These are phyloP conservation scores for Philhelius pedissequus DNA, from an alignment of 2,888 invertebrate species.

Conservation along the genomic window DNA sequence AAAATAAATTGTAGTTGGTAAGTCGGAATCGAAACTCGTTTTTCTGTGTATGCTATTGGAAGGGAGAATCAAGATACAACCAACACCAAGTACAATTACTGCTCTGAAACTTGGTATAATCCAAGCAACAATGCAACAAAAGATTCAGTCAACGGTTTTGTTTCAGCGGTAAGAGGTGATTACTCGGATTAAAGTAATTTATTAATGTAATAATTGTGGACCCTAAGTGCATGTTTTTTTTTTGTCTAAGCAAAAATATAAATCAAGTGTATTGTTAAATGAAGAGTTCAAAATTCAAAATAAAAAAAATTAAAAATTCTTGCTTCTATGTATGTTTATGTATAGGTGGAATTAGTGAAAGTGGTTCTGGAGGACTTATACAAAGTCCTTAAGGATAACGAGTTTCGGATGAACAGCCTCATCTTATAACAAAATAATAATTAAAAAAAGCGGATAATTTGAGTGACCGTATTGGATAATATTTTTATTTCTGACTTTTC, in stretches of 20 bases:
- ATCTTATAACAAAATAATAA: background rate
- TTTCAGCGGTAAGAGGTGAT: constrained; percentile 51
- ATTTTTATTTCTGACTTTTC: constrained; percentile 6
- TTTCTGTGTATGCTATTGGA: constrained; percentile 17
- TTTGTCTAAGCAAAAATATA: background rate
- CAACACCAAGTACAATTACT: background rate
- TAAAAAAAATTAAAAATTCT: background rate
- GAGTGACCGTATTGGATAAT: constrained; percentile 46
- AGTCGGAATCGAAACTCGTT: background rate
- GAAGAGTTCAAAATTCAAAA: background rate
- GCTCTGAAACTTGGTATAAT: constrained; percentile 62
- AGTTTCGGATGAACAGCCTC: background rate
- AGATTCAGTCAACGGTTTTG: constrained; percentile 62
- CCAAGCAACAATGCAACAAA: constrained; percentile 36
- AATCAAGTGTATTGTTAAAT: background rate
- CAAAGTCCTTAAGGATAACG: background rate
- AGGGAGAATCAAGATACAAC: constrained; percentile 20
- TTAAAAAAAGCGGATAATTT: constrained; percentile 33
- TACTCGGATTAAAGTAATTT: constrained; percentile 17
- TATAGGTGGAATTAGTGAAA: background rate
- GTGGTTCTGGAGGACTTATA: background rate
- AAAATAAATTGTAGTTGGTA: constrained; percentile 33
- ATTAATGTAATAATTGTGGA: constrained; percentile 9
- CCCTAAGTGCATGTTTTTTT: constrained; percentile 26
- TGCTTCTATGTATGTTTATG: background rate